Percentiles rank a stretch among this genome's conserved stretches.
Evolutionary conservation across 1,140 invertebrate species (phyloP).

Genomic region (Neodiprion pinetum): DNA sequence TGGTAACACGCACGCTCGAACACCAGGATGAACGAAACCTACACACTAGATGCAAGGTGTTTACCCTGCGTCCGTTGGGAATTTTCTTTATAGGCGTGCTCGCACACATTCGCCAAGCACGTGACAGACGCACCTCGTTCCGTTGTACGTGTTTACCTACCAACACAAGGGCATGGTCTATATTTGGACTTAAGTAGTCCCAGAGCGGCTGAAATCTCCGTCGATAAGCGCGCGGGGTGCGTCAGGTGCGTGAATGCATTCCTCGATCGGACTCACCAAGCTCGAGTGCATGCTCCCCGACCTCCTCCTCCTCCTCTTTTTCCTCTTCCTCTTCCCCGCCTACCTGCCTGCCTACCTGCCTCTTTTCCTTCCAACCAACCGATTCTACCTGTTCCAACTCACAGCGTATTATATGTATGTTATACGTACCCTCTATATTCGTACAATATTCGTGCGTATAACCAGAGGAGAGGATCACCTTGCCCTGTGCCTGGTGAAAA

Average conservation of each 20-base stretch:
- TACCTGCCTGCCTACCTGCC: background rate
- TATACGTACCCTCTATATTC: no score
- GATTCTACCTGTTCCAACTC: background rate
- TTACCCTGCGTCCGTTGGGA: no score
- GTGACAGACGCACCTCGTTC: background rate
- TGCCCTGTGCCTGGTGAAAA: no score
- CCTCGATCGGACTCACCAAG: background rate
- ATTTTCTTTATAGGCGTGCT: no score
- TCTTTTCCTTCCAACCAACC: background rate
- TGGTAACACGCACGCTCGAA: no score
- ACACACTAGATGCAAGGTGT: no score
- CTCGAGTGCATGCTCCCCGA: background rate
- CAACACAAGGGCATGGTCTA: background rate
- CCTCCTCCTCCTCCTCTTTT: background rate
- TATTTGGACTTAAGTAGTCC: background rate
- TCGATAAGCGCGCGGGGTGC: background rate
- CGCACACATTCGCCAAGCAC: no score
- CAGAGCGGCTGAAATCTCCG: background rate
- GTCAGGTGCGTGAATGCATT: conserved; percentile 5
- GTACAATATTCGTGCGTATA: no score
- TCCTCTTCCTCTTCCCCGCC: background rate
- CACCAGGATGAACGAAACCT: no score
- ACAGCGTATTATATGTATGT: no score
- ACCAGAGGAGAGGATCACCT: no score
- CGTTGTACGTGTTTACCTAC: background rate